Conservation (phyloP, 2,113 vertebrate species). For the Willisornis vidua region DNA sequence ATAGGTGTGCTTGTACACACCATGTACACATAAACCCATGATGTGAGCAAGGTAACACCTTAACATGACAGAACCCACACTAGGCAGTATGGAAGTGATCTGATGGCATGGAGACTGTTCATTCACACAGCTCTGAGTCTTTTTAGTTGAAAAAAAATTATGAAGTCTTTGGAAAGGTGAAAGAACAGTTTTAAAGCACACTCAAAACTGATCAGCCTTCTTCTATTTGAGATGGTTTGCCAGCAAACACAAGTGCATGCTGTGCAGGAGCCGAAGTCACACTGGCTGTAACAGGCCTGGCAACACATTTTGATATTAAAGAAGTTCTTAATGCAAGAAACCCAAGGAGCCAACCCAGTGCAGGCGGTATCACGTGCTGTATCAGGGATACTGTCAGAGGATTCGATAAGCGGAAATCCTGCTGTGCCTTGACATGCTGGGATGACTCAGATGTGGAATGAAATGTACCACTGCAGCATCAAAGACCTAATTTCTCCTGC, state of each 20-base stretch:
- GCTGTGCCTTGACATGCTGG: not conserved
- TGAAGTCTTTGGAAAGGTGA: not conserved
- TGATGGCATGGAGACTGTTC: not conserved
- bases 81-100: not conserved
- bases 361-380: accelerated
- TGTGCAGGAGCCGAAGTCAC: not conserved
- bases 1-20: not conserved
- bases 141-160: not conserved
- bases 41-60: accelerated
- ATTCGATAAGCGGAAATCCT: not conserved
- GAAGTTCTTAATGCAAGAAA: not conserved
- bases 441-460: not conserved
- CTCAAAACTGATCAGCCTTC: not conserved
- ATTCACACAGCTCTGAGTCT: not conserved
- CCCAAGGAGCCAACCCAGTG: not conserved
- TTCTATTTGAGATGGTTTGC: not conserved
- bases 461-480: not conserved
- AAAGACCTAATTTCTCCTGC: not conserved
- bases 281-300: not conserved
- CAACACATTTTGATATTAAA: not conserved
- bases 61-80: not conserved
- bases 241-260: not conserved
- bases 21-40: not conserved
- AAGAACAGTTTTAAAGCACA: not conserved
- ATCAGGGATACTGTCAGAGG: not conserved